A percentile compares a stretch with the other conserved stretches of the same genome.
Conservation (phyloP, 2,888 invertebrate species). For the Eremobia ochroleuca region DNA sequence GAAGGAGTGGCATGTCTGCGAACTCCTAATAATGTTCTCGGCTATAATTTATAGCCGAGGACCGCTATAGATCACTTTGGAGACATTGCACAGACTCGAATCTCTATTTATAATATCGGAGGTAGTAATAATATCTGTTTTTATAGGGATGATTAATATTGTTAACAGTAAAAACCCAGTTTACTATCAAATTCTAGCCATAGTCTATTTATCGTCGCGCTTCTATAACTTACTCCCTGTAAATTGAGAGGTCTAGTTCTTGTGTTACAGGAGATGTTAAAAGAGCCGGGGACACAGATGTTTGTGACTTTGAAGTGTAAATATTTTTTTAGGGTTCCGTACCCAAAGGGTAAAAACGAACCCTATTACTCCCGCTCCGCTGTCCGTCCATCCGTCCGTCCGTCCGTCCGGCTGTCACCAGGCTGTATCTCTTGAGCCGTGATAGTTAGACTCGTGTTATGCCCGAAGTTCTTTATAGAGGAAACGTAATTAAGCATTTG, state of each 20-base stretch:
- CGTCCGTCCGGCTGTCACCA: too few species aligned
- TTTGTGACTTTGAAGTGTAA: too few species aligned
- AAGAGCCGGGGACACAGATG: background rate
- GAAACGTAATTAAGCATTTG: too few species aligned
- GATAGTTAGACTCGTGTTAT: too few species aligned
- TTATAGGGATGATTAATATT: slow-evolving; percentile 40
- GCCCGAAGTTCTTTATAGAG: too few species aligned
- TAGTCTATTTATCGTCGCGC: background rate
- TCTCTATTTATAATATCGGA: slow-evolving; percentile 60
- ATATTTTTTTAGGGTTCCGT: too few species aligned
- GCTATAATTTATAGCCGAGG: slow-evolving; percentile 60
- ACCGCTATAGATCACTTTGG: slow-evolving; percentile 63
- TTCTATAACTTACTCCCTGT: background rate
- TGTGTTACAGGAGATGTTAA: background rate
- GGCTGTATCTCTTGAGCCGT: too few species aligned
- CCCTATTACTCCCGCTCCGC: too few species aligned
- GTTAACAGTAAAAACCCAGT: slow-evolving; percentile 2
- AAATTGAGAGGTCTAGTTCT: background rate
- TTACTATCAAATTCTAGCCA: background rate
- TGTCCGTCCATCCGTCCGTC: too few species aligned
- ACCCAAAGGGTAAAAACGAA: too few species aligned
- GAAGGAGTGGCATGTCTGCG: slow-evolving; percentile 50
- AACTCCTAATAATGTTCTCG: slow-evolving; percentile 64
- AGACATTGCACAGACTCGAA: slow-evolving; percentile 59
- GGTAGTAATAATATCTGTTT: slow-evolving; percentile 33